Conservation (phyloP, 2,113 vertebrate genomes). For the Lates calcarifer region DNA sequence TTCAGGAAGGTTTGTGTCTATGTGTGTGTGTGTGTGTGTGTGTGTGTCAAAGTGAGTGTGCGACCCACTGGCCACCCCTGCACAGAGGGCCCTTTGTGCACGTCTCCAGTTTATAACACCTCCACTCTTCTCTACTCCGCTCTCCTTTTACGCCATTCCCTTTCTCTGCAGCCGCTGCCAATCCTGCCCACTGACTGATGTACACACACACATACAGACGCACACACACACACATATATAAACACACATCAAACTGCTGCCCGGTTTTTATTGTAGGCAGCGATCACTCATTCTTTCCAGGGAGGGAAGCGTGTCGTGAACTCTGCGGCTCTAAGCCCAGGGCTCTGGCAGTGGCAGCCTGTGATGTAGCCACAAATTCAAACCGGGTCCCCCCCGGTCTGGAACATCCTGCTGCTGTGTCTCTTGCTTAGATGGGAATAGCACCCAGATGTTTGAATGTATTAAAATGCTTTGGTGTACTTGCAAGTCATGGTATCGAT, state of each 20-base stretch:
- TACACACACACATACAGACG: constrained; percentile 53
- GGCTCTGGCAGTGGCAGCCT: constrained; percentile 66
- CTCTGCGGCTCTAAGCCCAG: constrained; percentile 69
- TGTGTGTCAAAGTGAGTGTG: constrained; percentile 41
- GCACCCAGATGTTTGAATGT: constrained; percentile 75
- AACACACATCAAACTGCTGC: constrained; percentile 67
- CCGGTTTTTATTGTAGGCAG: constrained; percentile 70
- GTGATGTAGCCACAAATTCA: constrained; percentile 73
- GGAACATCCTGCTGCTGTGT: constrained; percentile 72
- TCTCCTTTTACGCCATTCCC: constrained; percentile 49
- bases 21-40: constrained; percentile 39
- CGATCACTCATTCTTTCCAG: constrained; percentile 82
- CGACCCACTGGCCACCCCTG: constrained; percentile 72
- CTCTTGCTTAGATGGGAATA: constrained; percentile 66
- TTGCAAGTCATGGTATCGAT: constrained; percentile 56
- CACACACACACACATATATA: constrained; percentile 25
- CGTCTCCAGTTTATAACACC: constrained; percentile 78
- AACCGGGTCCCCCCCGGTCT: constrained; percentile 57
- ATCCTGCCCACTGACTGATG: constrained; percentile 57
- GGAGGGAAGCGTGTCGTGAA: constrained; percentile 76
- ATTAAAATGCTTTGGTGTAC: constrained; percentile 62
- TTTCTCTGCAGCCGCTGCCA: constrained; percentile 62
- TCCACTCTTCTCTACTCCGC: constrained; percentile 57
- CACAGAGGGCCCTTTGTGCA: constrained; percentile 84
- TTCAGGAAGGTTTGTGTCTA: constrained; percentile 50